Base-by-base conservation (phyloP, 2,888 invertebrate genomes). In the Phaonia tiefii region DNA sequence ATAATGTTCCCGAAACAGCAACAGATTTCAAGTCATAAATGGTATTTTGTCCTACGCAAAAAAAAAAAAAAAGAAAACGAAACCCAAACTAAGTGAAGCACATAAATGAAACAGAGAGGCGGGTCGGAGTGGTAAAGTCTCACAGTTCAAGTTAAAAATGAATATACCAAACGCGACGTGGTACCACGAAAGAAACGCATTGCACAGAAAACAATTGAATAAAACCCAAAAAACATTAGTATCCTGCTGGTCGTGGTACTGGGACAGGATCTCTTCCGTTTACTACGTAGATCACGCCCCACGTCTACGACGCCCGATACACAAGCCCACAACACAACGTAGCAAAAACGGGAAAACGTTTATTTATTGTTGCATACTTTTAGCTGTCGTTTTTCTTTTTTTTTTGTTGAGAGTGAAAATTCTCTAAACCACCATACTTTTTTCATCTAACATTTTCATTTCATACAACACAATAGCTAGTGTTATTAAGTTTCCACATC, bases 331-430 rank as follows among this genome's bases (percentile, higher is more conserved):
- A 42, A 63, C 42, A 31, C 22, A 37, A 63, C 13, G 63, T 22
- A 39, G 42, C 17, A 51, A 51, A 51, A 25, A 25, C 20, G 49
- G 39, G 65, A 42, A 26, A 75, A 39, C 63, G 44, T 65, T 63
- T 63, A 56, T 63, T 70, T 76, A 44, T 70, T 76, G 75, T 54
- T 76, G 70, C 63, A 65, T 63, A 76, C 65, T 65, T 56, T 65
- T 75, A 51, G 60, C 25, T 56, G 31, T 20, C 8, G 22, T 75
- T 67, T 39, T 54, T 46, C 46, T 67, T 69, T 22, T 56, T 56
- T 69, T 31, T 44, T 2, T 17, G 8, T 65, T 31, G 22, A 17
- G 37, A n/a, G 10, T 37, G 51, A 39, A 51, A 37, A 17, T 60
- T 17, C 31, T 11, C 17, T 60, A 31, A 39, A 22, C 17, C 39